These are phyloP conservation scores for Carassius gibelio DNA, from an alignment of 2,113 vertebrate species.

Conservation along the genomic window DNA sequence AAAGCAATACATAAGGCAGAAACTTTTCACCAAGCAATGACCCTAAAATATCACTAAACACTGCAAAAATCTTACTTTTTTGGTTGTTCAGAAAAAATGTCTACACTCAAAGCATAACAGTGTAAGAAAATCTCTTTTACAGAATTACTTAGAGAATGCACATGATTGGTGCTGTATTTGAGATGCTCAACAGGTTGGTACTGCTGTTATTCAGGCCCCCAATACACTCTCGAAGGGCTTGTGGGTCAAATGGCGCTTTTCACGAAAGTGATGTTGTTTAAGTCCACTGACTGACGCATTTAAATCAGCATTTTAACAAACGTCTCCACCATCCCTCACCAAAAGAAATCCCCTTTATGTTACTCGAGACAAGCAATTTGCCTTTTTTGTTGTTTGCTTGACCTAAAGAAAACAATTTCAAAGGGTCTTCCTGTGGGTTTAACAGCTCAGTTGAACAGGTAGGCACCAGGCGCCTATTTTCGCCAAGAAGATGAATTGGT, in stretches of 20 bases:
- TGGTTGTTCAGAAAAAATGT: too few species aligned
- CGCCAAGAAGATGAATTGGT: slow-evolving; percentile 87
- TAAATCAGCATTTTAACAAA: slow-evolving; percentile 76
- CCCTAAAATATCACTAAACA: too few species aligned
- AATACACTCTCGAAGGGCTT: slow-evolving; percentile 50
- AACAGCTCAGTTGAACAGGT: slow-evolving; percentile 76
- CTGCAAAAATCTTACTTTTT: too few species aligned
- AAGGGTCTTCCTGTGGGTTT: slow-evolving; percentile 77
- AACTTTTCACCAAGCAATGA: too few species aligned
- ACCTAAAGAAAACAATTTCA: slow-evolving; percentile 85
- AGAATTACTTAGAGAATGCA: background rate
- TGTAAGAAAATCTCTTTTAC: too few species aligned
- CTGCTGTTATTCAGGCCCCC: slow-evolving; percentile 42
- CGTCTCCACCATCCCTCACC: slow-evolving; percentile 58
- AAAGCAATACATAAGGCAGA: background rate
- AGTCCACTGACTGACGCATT: slow-evolving; percentile 63
- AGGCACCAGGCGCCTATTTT: slow-evolving; percentile 63
- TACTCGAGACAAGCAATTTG: slow-evolving; percentile 82
- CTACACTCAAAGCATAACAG: too few species aligned
- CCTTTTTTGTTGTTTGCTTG: slow-evolving; percentile 81
- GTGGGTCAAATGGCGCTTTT: slow-evolving; percentile 55
- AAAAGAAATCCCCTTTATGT: slow-evolving; percentile 64
- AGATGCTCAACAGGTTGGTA: slow-evolving; percentile 39
- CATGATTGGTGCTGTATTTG: background rate
- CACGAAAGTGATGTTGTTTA: slow-evolving; percentile 39